These are phyloP conservation scores for Anas platyrhynchos DNA, from an alignment of 2,113 vertebrate species.

Conservation along the genomic window DNA sequence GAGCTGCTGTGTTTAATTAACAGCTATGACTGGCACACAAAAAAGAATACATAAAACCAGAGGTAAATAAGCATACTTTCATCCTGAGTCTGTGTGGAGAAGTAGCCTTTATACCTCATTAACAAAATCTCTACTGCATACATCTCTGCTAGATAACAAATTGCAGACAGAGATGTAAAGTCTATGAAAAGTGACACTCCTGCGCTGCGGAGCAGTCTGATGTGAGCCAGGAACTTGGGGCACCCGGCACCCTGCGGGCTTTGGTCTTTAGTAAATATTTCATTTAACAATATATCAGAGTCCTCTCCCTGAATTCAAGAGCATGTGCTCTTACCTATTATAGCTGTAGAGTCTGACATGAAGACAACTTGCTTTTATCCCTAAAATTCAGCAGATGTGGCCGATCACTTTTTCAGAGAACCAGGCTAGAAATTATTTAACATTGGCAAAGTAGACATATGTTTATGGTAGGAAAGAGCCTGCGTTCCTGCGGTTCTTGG, in stretches of 20 bases:
- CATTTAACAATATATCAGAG: neutral
- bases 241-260: too few species aligned
- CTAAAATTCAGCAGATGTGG: neutral
- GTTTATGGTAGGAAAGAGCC: neutral
- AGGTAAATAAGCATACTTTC: neutral
- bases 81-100: neutral
- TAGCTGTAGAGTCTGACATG: neutral
- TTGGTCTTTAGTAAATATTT: neutral
- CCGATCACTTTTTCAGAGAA: neutral
- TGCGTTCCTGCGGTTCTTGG: neutral
- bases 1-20: neutral
- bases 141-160: neutral
- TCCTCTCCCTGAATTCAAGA: neutral
- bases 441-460: neutral
- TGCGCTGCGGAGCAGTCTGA: neutral
- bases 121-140: neutral
- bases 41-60: neutral
- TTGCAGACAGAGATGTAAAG: neutral
- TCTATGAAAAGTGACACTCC: neutral
- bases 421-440: constrained; percentile 1
- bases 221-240: accelerated
- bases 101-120: neutral
- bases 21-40: neutral
- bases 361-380: neutral
- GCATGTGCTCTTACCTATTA: neutral